phyloP scores from a whole-genome alignment of 2,888 invertebrate species.

The Galerucella calmariensis region DNA sequence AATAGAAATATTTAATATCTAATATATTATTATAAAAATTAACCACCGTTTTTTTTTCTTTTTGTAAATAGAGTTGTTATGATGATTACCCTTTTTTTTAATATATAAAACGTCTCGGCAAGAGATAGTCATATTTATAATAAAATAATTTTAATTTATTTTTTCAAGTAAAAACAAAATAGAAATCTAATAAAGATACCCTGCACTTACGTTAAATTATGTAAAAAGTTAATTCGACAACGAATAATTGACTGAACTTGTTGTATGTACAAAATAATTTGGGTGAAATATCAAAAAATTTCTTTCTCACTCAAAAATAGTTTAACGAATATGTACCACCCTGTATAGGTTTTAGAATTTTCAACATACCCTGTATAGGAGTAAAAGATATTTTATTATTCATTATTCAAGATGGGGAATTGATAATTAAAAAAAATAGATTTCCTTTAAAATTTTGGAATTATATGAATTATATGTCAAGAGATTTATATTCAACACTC shows the following conservation, averaged over 20 bases:
- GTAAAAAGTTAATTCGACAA: background rate
- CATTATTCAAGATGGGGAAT: too few relatives aligned
- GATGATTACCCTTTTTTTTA: background rate
- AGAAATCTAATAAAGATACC: background rate
- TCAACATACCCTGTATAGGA: too few relatives aligned
- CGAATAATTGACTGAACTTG: background rate
- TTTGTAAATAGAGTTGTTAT: too few relatives aligned
- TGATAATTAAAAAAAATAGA: too few relatives aligned
- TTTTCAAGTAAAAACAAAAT: background rate
- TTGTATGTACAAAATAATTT: background rate
- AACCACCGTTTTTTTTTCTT: constrained; percentile 49
- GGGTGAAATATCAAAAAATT: too few relatives aligned
- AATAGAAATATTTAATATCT: constrained; percentile 57
- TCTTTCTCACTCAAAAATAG: too few relatives aligned
- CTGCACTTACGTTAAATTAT: background rate
- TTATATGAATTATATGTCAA: too few relatives aligned
- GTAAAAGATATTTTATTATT: too few relatives aligned
- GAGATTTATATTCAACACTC: too few relatives aligned
- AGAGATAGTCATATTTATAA: background rate
- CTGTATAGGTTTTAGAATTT: too few relatives aligned
- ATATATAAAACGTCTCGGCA: constrained; percentile 2
- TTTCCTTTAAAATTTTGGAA: too few relatives aligned
- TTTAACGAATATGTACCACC: too few relatives aligned
- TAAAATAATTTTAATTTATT: background rate
- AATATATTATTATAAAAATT: constrained; percentile 61